Conservation (phyloP, 1,140 invertebrate genomes). For the Batillaria attramentaria region DNA sequence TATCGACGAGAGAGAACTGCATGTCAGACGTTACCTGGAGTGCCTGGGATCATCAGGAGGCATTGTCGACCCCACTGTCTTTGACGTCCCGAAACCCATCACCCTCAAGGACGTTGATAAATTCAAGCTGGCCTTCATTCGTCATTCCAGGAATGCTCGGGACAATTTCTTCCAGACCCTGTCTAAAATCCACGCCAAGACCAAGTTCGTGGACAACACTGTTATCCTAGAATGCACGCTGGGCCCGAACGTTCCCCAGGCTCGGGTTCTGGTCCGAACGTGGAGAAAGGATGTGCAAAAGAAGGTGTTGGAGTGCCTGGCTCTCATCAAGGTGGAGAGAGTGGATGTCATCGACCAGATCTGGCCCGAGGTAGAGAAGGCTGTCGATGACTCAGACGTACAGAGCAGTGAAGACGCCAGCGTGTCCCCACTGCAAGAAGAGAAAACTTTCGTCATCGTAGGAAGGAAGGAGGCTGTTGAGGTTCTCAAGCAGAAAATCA, state of each 20-base stretch:
- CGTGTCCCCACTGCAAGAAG: conserved; percentile 25
- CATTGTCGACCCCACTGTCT: conserved; percentile 24
- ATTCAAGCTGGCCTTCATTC: conserved; percentile 31
- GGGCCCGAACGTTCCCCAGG: conserved; percentile 32
- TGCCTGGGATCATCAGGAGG: conserved; percentile 42
- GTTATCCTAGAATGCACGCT: conserved; percentile 34
- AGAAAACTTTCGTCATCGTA: conserved; percentile 34
- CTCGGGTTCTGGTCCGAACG: conserved; percentile 31
- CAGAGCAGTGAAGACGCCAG: conserved; percentile 33
- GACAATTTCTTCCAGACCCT: not conserved
- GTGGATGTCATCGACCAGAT: conserved; percentile 35
- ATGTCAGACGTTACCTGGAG: conserved; percentile 43
- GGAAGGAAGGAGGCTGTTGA: conserved; percentile 38
- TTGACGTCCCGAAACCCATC: conserved; percentile 23
- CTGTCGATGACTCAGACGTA: conserved; percentile 20
- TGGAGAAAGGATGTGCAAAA: conserved; percentile 37
- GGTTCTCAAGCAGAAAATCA: conserved; percentile 34
- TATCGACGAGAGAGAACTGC: conserved; percentile 32
- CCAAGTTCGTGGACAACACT: conserved; percentile 4
- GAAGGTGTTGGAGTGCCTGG: conserved; percentile 7
- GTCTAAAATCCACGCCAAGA: not conserved
- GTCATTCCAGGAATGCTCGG: not conserved
- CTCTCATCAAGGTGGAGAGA: conserved; percentile 9
- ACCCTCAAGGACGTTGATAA: conserved; percentile 7
- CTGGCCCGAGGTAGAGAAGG: conserved; percentile 39